phyloP scores from a whole-genome alignment of 2,888 invertebrate species.

The Noctua janthina region DNA sequence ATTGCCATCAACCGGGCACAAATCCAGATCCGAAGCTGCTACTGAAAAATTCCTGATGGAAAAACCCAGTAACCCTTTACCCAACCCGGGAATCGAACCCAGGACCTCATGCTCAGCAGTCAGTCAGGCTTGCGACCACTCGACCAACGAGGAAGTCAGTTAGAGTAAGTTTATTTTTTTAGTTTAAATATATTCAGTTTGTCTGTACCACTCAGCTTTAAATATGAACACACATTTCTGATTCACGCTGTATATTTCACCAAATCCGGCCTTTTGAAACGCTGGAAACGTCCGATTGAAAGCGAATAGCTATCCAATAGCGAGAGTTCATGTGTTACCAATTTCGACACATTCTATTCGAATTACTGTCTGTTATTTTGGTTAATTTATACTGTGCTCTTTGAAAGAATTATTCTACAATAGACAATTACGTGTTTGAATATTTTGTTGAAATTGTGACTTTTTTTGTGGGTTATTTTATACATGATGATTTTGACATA shows the following conservation, averaged over 20 bases:
- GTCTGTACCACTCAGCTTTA: not conserved
- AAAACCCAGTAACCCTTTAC: no score
- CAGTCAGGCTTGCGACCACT: no score
- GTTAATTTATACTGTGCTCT: not conserved
- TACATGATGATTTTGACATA: not conserved
- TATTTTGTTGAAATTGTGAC: not conserved
- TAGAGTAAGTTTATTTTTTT: no score
- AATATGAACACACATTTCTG: not conserved
- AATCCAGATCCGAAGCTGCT: no score
- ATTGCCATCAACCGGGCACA: no score
- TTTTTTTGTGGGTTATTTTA: not conserved
- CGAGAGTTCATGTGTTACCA: not conserved
- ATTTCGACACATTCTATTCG: slow-evolving; percentile 5
- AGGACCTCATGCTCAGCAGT: no score
- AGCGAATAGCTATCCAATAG: not conserved
- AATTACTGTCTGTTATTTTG: not conserved
- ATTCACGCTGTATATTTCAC: slow-evolving; percentile 12
- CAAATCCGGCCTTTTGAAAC: slow-evolving; percentile 32
- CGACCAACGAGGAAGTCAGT: no score
- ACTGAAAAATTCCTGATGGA: no score
- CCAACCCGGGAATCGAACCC: no score
- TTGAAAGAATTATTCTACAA: not conserved
- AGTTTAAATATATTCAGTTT: not conserved
- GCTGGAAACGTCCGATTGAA: not conserved
- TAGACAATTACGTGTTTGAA: not conserved